Conservation (phyloP, 2,888 invertebrate species). For the Pandemis corylana region DNA sequence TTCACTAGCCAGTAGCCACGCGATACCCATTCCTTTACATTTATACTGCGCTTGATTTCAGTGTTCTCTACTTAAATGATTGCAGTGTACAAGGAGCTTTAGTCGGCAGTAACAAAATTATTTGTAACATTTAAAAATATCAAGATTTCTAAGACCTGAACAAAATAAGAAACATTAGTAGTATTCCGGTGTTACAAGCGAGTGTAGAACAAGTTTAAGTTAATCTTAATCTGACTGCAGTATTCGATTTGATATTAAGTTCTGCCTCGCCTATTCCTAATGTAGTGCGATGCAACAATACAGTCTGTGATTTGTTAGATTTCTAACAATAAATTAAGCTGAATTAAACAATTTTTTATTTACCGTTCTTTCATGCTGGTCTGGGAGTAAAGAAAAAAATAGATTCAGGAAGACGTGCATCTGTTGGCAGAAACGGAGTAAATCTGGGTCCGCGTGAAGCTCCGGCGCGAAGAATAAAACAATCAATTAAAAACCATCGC, state of each 20-base stretch:
- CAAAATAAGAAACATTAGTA: conserved; percentile 29
- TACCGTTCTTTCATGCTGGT: neutral
- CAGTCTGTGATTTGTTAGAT: conserved; percentile 76
- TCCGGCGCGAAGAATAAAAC: neutral
- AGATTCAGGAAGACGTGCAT: neutral
- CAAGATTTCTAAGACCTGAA: neutral
- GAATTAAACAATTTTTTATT: conserved; percentile 47
- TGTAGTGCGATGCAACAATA: conserved; percentile 58
- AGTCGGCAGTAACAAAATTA: conserved; percentile 20
- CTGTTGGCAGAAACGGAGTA: neutral
- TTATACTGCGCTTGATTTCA: neutral
- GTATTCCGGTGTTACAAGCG: conserved; percentile 10
- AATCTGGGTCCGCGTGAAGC: neutral
- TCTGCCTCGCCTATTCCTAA: conserved; percentile 34
- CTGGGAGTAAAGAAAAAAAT: neutral
- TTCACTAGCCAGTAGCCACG: neutral
- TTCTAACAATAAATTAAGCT: conserved; percentile 68
- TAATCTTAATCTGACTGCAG: conserved; percentile 18
- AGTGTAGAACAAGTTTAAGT: conserved; percentile 15
- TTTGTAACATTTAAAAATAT: neutral
- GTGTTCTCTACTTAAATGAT: neutral
- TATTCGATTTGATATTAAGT: conserved; percentile 38
- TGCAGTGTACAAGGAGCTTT: neutral
- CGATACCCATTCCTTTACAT: conserved; percentile 7
- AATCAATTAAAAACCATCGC: conserved; percentile 51